Percentiles rank a stretch among this genome's conserved stretches.
Evolutionary conservation across 2,888 invertebrate genomes (phyloP).

Genomic region (Drosophila paranaensis): DNA sequence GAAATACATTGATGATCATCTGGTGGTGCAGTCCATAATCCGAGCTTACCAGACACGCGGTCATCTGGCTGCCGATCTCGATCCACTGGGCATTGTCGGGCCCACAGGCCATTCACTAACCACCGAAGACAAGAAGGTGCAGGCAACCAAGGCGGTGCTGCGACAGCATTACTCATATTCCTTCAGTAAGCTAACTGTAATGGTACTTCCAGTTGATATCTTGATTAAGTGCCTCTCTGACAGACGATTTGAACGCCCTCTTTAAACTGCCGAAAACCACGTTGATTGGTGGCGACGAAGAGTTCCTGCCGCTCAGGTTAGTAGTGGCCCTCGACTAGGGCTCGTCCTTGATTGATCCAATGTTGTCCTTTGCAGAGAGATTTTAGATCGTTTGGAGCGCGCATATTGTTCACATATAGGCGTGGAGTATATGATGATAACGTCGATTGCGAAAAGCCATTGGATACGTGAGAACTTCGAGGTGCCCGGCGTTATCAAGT

Average conservation of each 20-base stretch:
- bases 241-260: constrained; percentile 95
- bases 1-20: constrained; percentile 97
- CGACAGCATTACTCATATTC: constrained; percentile 64
- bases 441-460: constrained; percentile 97
- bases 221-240: background rate
- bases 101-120: constrained; percentile 38
- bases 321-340: constrained; percentile 6
- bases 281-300: constrained; percentile 97
- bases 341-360: background rate
- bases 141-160: constrained; percentile 64
- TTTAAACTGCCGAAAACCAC: constrained; percentile 98
- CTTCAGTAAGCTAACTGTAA: constrained; percentile 50
- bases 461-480: constrained; percentile 99
- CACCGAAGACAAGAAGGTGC: constrained; percentile 44
- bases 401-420: constrained; percentile 98
- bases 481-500: constrained; percentile 93
- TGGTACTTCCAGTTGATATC: background rate
- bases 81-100: constrained; percentile 89
- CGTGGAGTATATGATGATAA: constrained; percentile 99
- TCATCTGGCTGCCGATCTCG: constrained; percentile 91
- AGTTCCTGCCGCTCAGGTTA: constrained; percentile 90
- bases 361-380: constrained; percentile 88
- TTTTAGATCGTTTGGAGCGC: constrained; percentile 93
- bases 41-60: constrained; percentile 95
- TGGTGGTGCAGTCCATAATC: constrained; percentile 98